phyloP scores from a whole-genome alignment of 2,888 invertebrate species.

The Therioaphis trifolii region DNA sequence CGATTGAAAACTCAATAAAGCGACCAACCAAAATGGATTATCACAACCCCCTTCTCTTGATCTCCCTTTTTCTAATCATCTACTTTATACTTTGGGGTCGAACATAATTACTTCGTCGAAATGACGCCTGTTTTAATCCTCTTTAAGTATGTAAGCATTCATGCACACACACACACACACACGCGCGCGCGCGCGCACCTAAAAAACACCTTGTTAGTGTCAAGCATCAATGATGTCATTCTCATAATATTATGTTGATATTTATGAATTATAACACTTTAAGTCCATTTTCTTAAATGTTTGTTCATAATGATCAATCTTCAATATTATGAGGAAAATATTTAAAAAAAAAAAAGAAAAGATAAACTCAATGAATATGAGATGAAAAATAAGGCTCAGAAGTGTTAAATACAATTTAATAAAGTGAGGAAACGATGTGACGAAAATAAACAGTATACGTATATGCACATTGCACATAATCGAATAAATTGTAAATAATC shows the following conservation, averaged over 20 bases:
- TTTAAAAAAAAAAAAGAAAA: not conserved
- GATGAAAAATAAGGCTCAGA: not conserved
- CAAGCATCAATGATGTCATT: not conserved
- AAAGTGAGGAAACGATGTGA: not conserved
- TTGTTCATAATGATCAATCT: too few relatives aligned
- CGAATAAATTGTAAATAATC: too few relatives aligned
- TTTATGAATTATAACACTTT: not conserved
- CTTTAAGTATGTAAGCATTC: not conserved
- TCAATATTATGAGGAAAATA: not conserved
- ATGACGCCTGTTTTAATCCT: slow-evolving; percentile 11
- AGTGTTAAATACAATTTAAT: not conserved
- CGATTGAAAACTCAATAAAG: slow-evolving; percentile 14
- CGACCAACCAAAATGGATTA: slow-evolving; percentile 38
- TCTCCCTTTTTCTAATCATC: not conserved
- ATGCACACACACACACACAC: too few relatives aligned
- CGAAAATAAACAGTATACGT: not conserved
- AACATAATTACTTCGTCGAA: slow-evolving; percentile 20
- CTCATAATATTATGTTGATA: not conserved
- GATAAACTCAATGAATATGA: not conserved
- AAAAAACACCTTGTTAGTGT: not conserved
- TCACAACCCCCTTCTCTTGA: not conserved
- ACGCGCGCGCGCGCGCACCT: too few relatives aligned
- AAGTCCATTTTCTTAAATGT: not conserved
- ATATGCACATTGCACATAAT: too few relatives aligned
- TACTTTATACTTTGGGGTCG: slow-evolving; percentile 5